Percentiles rank a stretch among this genome's conserved stretches.
phyloP scores from a whole-genome alignment of 2,113 vertebrate genomes.

The Trichomycterus rosablanca region DNA sequence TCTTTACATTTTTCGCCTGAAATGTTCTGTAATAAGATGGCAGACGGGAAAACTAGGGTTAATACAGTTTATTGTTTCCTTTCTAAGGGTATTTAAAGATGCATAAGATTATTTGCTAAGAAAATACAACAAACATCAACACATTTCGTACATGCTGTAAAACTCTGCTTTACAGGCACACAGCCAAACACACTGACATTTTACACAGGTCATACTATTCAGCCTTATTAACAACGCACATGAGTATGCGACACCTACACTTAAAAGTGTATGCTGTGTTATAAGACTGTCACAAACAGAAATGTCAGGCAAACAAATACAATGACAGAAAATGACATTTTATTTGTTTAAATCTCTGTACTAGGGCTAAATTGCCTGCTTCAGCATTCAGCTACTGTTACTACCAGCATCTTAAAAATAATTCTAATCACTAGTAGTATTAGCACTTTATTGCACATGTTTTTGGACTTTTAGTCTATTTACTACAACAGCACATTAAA shows the following conservation, averaged over 20 bases:
- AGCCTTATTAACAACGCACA: slow-evolving; percentile 23
- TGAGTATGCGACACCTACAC: background rate
- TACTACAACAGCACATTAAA: background rate
- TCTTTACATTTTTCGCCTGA: too few relatives aligned
- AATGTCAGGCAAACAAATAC: background rate
- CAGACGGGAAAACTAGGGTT: background rate
- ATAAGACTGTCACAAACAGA: background rate
- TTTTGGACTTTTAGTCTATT: too few relatives aligned
- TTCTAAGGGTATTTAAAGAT: slow-evolving; percentile 1
- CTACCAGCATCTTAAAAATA: too few relatives aligned
- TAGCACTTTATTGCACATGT: too few relatives aligned
- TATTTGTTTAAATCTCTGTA: slow-evolving; percentile 4
- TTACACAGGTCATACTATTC: slow-evolving; percentile 6
- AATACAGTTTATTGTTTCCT: slow-evolving; percentile 29
- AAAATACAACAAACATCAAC: slow-evolving; percentile 3
- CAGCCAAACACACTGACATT: slow-evolving; percentile 7
- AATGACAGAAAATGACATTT: too few relatives aligned
- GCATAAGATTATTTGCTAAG: slow-evolving; percentile 6
- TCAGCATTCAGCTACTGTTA: background rate
- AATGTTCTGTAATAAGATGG: background rate
- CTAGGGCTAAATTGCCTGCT: background rate
- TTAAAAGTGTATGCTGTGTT: background rate
- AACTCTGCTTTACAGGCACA: slow-evolving; percentile 20
- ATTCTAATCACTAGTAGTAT: background rate
- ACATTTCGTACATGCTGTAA: slow-evolving; percentile 21